phyloP scores from a whole-genome alignment of 2,797 vertebrate species.

The Pagetopsis macropterus region DNA sequence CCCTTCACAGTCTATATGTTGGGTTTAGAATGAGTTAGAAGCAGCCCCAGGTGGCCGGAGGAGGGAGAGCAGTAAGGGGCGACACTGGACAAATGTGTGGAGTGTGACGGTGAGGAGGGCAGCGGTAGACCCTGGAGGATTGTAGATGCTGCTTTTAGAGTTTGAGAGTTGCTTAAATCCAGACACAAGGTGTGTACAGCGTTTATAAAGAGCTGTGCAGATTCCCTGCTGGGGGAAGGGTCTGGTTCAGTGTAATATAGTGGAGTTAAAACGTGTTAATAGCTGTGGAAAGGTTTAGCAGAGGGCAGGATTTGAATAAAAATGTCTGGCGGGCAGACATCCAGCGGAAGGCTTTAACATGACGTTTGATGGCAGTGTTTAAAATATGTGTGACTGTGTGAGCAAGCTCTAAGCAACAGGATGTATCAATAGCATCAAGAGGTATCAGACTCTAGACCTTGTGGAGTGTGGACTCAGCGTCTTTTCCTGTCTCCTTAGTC shows the following conservation, averaged over 20 bases:
- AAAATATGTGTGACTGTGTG: background rate
- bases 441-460: constrained; percentile 52
- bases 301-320: constrained; percentile 18
- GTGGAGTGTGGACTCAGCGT: constrained; percentile 53
- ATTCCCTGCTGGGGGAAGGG: constrained; percentile 13
- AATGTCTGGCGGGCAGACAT: background rate
- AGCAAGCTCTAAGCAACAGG: constrained; percentile 8
- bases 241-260: constrained; percentile 10
- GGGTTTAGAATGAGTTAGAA: constrained; percentile 27
- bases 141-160: constrained; percentile 26
- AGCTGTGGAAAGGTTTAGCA: constrained; percentile 16
- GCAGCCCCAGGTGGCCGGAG: constrained; percentile 18
- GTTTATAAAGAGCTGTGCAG: constrained; percentile 15
- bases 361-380: constrained; percentile 5
- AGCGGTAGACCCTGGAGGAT: constrained; percentile 10
- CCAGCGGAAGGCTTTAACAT: constrained; percentile 1
- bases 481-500: constrained; percentile 47
- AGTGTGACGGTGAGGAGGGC: constrained; percentile 43
- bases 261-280: constrained; percentile 15
- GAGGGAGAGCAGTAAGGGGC: constrained; percentile 19
- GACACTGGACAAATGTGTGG: constrained; percentile 18
- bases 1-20: constrained; percentile 8
- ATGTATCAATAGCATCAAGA: constrained; percentile 46
- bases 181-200: constrained; percentile 30
- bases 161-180: constrained; percentile 9